Evolutionary conservation across 2,888 invertebrate species (phyloP).

Genomic region (Plagodis dolabraria): DNA sequence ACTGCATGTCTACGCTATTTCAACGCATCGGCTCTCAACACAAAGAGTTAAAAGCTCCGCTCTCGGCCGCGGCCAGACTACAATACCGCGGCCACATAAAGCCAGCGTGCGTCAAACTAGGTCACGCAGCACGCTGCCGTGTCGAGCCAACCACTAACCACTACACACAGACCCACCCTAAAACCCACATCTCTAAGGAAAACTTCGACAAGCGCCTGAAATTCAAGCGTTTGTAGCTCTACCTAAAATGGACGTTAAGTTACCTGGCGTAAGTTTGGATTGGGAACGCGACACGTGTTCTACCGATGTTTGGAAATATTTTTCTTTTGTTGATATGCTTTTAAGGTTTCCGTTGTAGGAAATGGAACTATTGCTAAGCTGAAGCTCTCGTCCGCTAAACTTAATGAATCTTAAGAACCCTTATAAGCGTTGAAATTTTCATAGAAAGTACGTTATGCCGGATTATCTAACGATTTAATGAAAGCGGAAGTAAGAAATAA

Average conservation of each 20-base stretch:
- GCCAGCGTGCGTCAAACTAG: slow-evolving; percentile 44
- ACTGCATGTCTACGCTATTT: slow-evolving; percentile 6
- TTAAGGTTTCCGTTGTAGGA: background rate
- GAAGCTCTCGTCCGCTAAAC: background rate
- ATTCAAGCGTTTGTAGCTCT: slow-evolving; percentile 29
- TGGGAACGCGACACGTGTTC: slow-evolving; percentile 30
- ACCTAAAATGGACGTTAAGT: slow-evolving; percentile 25
- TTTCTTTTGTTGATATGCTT: slow-evolving; percentile 5
- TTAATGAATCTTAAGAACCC: background rate
- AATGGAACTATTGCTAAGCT: background rate
- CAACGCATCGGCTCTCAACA: slow-evolving; percentile 11
- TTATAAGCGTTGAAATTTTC: too few relatives aligned
- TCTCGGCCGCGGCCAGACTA: slow-evolving; percentile 32
- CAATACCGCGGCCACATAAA: slow-evolving; percentile 43
- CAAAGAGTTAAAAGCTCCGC: slow-evolving; percentile 13
- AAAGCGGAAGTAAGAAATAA: too few relatives aligned
- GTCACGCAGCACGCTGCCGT: slow-evolving; percentile 45
- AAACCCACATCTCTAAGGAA: slow-evolving; percentile 16
- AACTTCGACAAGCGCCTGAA: slow-evolving; percentile 9
- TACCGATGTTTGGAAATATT: slow-evolving; percentile 29
- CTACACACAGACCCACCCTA: slow-evolving; percentile 24
- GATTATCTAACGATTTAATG: too few relatives aligned
- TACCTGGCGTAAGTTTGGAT: slow-evolving; percentile 17
- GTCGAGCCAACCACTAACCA: slow-evolving; percentile 33
- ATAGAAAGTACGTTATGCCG: too few relatives aligned